A percentile compares a stretch with the other conserved stretches of the same genome.
These are phyloP conservation scores for Numida meleagris DNA, from an alignment of 2,113 vertebrate species.

Conservation along the genomic window DNA sequence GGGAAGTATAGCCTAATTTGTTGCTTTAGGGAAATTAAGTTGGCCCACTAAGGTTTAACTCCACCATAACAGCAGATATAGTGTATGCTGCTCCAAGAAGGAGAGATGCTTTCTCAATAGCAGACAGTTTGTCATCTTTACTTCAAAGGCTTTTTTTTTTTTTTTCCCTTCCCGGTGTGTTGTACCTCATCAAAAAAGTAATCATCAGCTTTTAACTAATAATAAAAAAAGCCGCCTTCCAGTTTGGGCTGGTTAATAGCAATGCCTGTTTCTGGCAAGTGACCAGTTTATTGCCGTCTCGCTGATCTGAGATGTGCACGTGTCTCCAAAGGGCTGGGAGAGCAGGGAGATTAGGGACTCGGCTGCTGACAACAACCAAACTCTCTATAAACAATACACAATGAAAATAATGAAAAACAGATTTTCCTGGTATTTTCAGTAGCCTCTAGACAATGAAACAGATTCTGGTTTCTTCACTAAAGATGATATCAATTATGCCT, in stretches of 20 bases:
- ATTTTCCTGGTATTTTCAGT: conserved; percentile 68
- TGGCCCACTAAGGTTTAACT: conserved; percentile 30
- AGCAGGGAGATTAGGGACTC: conserved; percentile 70
- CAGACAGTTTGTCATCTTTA: neutral
- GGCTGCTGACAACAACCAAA: conserved; percentile 68
- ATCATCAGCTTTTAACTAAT: conserved; percentile 62
- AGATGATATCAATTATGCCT: conserved; percentile 75
- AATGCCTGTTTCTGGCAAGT: conserved; percentile 39
- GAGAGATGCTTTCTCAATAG: neutral
- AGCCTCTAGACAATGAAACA: conserved; percentile 67
- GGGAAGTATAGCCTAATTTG: neutral
- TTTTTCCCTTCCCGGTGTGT: neutral
- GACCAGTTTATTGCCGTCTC: conserved; percentile 63
- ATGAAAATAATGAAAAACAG: conserved; percentile 72
- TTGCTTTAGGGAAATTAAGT: conserved; percentile 5
- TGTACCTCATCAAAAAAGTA: conserved; percentile 42
- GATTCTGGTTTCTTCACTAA: conserved; percentile 74
- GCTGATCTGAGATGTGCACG: conserved; percentile 65
- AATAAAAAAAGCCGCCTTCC: conserved; percentile 34
- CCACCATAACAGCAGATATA: neutral
- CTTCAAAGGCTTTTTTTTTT: neutral
- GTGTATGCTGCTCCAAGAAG: neutral
- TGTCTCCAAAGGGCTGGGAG: conserved; percentile 56
- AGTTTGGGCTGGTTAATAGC: conserved; percentile 41
- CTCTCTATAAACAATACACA: conserved; percentile 72